Evolutionary conservation across 2,888 invertebrate genomes (phyloP).

Genomic region (Troides helena): DNA sequence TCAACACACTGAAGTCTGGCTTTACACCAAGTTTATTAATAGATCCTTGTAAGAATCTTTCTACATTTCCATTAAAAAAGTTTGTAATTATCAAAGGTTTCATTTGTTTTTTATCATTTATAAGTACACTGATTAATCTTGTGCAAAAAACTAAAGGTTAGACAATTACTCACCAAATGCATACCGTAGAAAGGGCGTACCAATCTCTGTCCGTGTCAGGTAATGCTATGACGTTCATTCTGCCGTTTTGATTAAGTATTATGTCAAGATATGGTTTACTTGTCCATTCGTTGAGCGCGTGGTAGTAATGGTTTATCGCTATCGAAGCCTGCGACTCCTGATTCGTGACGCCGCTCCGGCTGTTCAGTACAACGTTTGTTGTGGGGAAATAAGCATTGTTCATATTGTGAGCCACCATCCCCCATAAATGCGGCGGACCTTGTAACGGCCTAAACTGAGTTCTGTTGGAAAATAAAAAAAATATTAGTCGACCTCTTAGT

Average conservation of each 20-base stretch:
- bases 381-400: constrained; percentile 50
- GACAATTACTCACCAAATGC: constrained; percentile 61
- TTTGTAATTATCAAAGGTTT: too few relatives aligned
- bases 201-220: constrained; percentile 63
- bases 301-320: constrained; percentile 56
- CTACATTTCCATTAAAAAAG: too few relatives aligned
- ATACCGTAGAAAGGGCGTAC: constrained; percentile 61
- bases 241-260: constrained; percentile 51
- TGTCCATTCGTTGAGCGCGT: constrained; percentile 59
- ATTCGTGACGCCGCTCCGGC: constrained; percentile 45
- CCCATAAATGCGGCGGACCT: constrained; percentile 59
- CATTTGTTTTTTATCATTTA: too few relatives aligned
- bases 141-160: neutral
- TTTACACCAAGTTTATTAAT: too few relatives aligned
- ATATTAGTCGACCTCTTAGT: neutral
- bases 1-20: too few relatives aligned
- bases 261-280: constrained; percentile 53
- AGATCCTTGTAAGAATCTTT: too few relatives aligned
- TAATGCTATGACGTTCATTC: constrained; percentile 56
- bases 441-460: constrained; percentile 48
- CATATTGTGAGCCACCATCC: constrained; percentile 65
- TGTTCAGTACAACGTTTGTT: constrained; percentile 49
- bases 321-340: constrained; percentile 53
- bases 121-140: neutral
- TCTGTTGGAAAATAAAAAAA: constrained; percentile 40